A percentile compares a stretch with the other conserved stretches of the same genome.
Evolutionary conservation across 2,888 invertebrate genomes (phyloP).

Genomic region (Sturmia bella): DNA sequence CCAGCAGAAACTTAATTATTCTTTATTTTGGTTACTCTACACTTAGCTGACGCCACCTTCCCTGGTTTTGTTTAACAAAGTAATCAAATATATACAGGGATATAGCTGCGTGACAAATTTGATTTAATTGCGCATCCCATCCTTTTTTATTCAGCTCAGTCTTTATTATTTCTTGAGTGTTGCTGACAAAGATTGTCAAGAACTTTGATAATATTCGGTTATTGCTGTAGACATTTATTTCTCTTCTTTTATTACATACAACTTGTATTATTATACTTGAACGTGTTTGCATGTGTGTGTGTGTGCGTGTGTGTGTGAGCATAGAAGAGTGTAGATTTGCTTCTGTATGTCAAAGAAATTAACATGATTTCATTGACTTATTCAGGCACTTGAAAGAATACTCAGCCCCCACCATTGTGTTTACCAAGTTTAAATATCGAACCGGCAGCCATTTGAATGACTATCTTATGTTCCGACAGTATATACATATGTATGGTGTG

Average conservation of each 20-base stretch:
- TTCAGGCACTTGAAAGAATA: constrained; percentile 50
- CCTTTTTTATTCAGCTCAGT: neutral
- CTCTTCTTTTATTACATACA: neutral
- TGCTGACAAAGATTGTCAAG: constrained; percentile 14
- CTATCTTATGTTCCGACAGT: constrained; percentile 4
- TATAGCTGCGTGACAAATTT: too few species aligned
- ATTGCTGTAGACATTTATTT: constrained; percentile 25
- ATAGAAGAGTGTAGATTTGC: neutral
- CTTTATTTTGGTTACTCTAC: too few species aligned
- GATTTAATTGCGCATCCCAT: neutral
- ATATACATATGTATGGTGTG: too few species aligned
- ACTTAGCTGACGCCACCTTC: too few species aligned
- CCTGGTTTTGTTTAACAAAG: too few species aligned
- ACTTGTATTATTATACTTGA: neutral
- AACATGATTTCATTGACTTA: constrained; percentile 62
- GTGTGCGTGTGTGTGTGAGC: neutral
- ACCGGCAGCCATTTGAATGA: constrained; percentile 23
- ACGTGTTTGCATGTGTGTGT: neutral
- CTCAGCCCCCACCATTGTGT: constrained; percentile 37
- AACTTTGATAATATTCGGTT: constrained; percentile 32
- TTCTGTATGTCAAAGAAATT: constrained; percentile 38
- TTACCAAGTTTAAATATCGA: neutral
- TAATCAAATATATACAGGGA: too few species aligned
- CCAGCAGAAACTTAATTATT: too few species aligned
- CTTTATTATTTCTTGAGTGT: neutral